These are phyloP conservation scores for Aphelenchoides avenae DNA, from an alignment of 1,140 invertebrate genomes.

Conservation along the genomic window DNA sequence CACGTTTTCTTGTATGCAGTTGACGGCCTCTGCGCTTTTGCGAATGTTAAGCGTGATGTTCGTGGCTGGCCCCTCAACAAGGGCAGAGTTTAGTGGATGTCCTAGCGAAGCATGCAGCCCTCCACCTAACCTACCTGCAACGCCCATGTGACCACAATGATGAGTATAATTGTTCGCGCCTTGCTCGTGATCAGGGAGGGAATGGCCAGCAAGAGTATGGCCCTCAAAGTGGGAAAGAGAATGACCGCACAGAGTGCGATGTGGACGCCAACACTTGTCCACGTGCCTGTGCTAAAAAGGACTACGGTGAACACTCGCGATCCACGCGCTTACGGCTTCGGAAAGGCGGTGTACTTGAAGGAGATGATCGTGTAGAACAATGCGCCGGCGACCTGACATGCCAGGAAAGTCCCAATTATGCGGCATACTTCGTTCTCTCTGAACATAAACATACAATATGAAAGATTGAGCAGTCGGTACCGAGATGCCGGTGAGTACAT, in stretches of 20 bases:
- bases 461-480: too few species aligned
- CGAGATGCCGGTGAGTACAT: too few species aligned
- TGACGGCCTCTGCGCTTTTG: slow-evolving; percentile 29
- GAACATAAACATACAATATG: too few species aligned
- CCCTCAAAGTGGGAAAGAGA: slow-evolving; percentile 26
- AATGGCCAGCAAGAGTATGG: slow-evolving; percentile 27
- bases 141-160: slow-evolving; percentile 38
- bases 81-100: not conserved
- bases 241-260: slow-evolving; percentile 9
- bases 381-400: slow-evolving; percentile 25
- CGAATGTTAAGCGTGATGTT: slow-evolving; percentile 33
- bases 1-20: slow-evolving; percentile 31
- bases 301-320: not conserved
- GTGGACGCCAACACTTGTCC: slow-evolving; percentile 29
- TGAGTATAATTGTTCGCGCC: slow-evolving; percentile 23
- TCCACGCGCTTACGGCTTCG: slow-evolving; percentile 15
- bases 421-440: slow-evolving; percentile 7
- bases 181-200: slow-evolving; percentile 31
- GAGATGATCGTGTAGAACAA: slow-evolving; percentile 27
- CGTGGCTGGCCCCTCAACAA: slow-evolving; percentile 27
- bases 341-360: slow-evolving; percentile 25
- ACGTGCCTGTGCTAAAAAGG: slow-evolving; percentile 26
- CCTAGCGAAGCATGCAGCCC: not conserved
- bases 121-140: slow-evolving; percentile 23
- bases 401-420: slow-evolving; percentile 6